phyloP scores from a whole-genome alignment of 2,113 vertebrate genomes.

The Coreoperca whiteheadi region DNA sequence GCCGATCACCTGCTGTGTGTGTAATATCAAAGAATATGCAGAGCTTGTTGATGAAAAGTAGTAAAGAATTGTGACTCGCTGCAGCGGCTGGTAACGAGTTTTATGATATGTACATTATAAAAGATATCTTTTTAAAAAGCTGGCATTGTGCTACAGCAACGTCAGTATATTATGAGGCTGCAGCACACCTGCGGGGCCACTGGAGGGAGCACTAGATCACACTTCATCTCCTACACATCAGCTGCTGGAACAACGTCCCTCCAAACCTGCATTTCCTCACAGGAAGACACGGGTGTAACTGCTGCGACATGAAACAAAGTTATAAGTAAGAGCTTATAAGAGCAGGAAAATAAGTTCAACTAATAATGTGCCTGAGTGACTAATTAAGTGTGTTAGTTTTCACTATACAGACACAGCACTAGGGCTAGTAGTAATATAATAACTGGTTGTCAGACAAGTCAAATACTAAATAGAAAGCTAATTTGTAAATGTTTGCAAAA shows the following conservation, averaged over 20 bases:
- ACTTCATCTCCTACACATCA: no score
- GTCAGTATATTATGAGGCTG: background rate
- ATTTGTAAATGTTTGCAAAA: background rate
- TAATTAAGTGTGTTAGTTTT: no score
- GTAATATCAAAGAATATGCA: background rate
- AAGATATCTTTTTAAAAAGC: background rate
- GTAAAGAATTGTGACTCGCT: slow-evolving; percentile 55
- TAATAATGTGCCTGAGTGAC: no score
- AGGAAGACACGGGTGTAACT: no score
- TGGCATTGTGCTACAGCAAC: background rate
- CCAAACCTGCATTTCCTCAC: background rate
- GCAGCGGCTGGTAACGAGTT: background rate
- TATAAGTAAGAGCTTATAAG: no score
- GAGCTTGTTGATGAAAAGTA: slow-evolving; percentile 29
- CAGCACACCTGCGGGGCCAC: slow-evolving; percentile 2
- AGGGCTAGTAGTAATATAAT: no score
- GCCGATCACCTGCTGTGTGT: slow-evolving; percentile 8
- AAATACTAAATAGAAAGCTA: background rate
- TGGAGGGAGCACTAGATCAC: slow-evolving; percentile 20
- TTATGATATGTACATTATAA: background rate
- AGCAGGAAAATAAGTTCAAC: no score
- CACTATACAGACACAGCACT: no score
- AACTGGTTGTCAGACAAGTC: background rate
- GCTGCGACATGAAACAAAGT: no score
- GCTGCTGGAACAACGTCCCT: no score